These are phyloP conservation scores for Drosophila bocqueti DNA, from an alignment of 1,140 invertebrate genomes.

Conservation along the genomic window DNA sequence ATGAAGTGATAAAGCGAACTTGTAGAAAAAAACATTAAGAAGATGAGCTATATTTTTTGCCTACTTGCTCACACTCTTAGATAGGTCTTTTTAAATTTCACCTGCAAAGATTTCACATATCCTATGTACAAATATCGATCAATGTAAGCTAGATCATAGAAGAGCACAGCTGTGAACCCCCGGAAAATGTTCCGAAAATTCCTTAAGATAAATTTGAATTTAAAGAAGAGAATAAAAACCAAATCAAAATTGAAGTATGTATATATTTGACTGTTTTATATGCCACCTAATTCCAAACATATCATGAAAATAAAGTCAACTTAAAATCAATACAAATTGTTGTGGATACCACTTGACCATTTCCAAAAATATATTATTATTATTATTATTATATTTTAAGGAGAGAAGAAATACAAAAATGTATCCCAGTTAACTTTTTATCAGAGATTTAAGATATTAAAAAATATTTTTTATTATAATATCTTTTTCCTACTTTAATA, in stretches of 20 bases:
- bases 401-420: not conserved
- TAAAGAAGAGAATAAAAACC: conserved; percentile 31
- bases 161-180: conserved; percentile 44
- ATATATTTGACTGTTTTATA: not conserved
- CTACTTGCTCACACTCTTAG: conserved; percentile 20
- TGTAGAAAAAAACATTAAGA: conserved; percentile 9
- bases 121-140: conserved; percentile 37
- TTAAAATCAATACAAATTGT: not conserved
- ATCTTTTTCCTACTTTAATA: not conserved
- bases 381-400: not conserved
- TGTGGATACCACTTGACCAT: not conserved
- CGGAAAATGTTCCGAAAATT: conserved; percentile 45
- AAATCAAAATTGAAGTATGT: conserved; percentile 6
- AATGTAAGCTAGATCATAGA: conserved; percentile 19
- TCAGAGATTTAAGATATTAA: not conserved
- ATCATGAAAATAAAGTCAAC: not conserved
- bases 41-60: not conserved
- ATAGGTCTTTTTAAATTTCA: conserved; percentile 18
- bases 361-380: conserved; percentile 23
- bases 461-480: not conserved
- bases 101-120: conserved; percentile 36
- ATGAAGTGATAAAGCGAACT: conserved; percentile 62
- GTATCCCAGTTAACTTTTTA: not conserved
- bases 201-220: conserved; percentile 46
- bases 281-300: conserved; percentile 4